Base-by-base conservation (phyloP, 53 echinoderm and acorn worm species). In the Hippasteria phrygiana region DNA sequence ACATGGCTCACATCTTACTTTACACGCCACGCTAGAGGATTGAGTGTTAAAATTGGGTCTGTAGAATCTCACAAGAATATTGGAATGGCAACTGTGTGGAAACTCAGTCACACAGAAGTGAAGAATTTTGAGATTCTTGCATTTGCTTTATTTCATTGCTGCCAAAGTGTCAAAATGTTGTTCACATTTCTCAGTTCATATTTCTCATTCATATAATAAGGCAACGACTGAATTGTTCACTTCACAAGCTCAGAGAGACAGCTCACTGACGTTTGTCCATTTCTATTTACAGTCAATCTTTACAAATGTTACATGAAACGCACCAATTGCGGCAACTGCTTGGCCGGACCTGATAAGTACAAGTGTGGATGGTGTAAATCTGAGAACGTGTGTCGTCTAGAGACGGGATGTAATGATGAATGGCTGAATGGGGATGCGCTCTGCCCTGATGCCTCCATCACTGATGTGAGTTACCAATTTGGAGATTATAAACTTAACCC, bases 251-350 rank as follows among this genome's bases (percentile, higher is more conserved):
- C 70, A 70, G 34, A 36, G 26, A 70, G 36, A 35, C 5, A 7
- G 70, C 54, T 54, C 3, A 54, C 65, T 4, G 10, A 27, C 34
- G 20, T 43, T 43, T 51, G 31, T 74, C 71, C 47, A 37, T 13
- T 64, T 90, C 12, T 87, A 17, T 87, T 80, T 18, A 16, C 93
- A 98, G 99, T 95, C 59, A 91, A 73, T 59, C 78, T 99, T 31
- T 99, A 96, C 93, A 99, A 99, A 80, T 99, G 99, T 62, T 83
- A 90, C 14, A 88, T 99, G 33, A 83, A 89, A 29, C 88, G 99
- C 2, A 71, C 87, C 46, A 93, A 78, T 18, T 93, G 93, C 42
- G 93, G 93, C 9, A 48, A 55, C 62, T 93, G 93, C 73, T 87
- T 90, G 45, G 78, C 78, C 8, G 88, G 87, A 1, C 70, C 71